phyloP scores from a whole-genome alignment of 2,797 vertebrate species.

The Enteromius treurensis region DNA sequence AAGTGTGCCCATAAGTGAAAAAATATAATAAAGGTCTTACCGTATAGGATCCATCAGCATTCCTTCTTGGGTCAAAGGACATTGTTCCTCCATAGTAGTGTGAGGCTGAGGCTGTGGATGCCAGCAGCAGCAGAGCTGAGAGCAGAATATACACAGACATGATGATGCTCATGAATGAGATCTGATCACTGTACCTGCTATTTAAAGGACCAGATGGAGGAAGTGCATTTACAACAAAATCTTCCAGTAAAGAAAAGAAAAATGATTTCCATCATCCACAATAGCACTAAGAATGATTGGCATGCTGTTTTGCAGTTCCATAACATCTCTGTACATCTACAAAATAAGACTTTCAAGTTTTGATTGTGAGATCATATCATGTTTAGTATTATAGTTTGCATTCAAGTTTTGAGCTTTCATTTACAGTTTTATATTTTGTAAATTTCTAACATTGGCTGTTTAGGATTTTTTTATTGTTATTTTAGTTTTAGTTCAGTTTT shows the following conservation, averaged over 20 bases:
- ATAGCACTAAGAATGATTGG: not conserved
- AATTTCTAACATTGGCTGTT: not conserved
- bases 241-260: not conserved
- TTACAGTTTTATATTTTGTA: not conserved
- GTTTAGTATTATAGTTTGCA: not conserved
- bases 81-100: constrained; percentile 61
- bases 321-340: not conserved
- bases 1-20: not conserved
- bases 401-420: not conserved
- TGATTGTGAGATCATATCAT: no score
- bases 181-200: not conserved
- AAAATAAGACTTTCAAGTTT: not conserved
- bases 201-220: constrained; percentile 30
- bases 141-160: constrained; percentile 39
- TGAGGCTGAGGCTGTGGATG: not conserved
- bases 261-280: not conserved
- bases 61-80: constrained; percentile 41
- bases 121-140: constrained; percentile 49
- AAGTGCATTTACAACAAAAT: not conserved
- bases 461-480: not conserved
- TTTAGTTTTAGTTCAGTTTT: not conserved
- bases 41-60: not conserved
- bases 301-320: not conserved
- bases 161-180: not conserved
- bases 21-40: constrained; percentile 42